Evolutionary conservation across 2,113 vertebrate genomes (phyloP), one percentile per base, ranked within the genome.

Genomic region (Mystacornis crossleyi): DNA sequence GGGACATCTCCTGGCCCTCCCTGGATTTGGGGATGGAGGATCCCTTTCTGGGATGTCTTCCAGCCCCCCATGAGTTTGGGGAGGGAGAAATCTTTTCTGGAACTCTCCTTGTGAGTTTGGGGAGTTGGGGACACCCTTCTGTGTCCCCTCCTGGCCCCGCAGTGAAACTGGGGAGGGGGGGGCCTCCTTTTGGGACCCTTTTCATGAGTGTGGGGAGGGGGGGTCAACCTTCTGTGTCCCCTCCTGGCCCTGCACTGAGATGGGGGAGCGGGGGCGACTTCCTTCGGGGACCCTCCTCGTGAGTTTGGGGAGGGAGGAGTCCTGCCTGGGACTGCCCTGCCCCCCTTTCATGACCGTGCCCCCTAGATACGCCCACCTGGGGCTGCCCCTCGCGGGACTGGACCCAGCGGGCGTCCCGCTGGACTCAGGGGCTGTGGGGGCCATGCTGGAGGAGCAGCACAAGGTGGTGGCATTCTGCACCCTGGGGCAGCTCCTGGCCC

Each of bases 391-490:
- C 1, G 98, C 99, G 4, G 98, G 99, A 26, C 93, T 99, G 90
- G 97, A 98, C 17, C 94, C 99, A 0, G 90, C 74, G 0, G 10
- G 95, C 20, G 1, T 96, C 42, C 96, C 97, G 0, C 90, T 99
- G 96, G 98, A 98, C 19, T 17, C 85, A 0, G 78, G 19, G 5
- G 80, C 82, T 4, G 96, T 99, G 42, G 94, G 61, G 67, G 88
- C 95, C 73, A 98, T 99, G 97, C 79, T 99, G 91, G 73, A 92
- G 65, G 98, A 99, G 96, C 98, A 99, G 95, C 97, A 97, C 87
- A 96, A 97, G 29, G 99, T 99, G 81, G 98, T 99, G 74, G 98
- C 98, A 1, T 99, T 99, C 97, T 99, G 99, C 97, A 99, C 98
- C 91, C 96, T 99, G 78, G 95, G 97, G 9, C 97, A 99, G 81